These are phyloP conservation scores for Microtus agrestis DNA, from an alignment of 2,797 vertebrate genomes.

Conservation along the genomic window DNA sequence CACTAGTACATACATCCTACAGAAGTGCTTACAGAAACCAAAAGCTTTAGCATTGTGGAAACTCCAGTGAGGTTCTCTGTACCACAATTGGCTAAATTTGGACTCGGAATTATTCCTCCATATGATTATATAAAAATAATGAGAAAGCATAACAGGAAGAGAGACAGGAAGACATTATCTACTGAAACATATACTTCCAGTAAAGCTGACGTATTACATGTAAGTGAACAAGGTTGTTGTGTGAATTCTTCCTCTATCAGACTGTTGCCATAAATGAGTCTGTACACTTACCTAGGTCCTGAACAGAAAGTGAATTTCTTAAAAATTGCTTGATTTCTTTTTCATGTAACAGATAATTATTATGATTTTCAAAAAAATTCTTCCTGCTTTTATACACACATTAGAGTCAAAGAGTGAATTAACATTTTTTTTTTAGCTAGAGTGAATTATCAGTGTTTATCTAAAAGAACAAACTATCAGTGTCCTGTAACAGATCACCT, in stretches of 20 bases:
- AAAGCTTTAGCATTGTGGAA: neutral
- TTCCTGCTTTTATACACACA: neutral
- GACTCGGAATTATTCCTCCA: neutral
- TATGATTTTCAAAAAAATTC: neutral
- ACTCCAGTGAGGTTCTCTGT: neutral
- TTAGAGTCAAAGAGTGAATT: neutral
- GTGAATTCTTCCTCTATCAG: neutral
- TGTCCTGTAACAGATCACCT: neutral
- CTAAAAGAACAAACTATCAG: neutral
- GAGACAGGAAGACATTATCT: neutral
- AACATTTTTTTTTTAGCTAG: neutral
- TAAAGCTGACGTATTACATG: neutral
- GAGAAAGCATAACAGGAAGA: neutral
- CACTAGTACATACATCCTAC: neutral
- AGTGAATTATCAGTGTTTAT: neutral
- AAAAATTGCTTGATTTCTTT: neutral
- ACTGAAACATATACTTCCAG: neutral
- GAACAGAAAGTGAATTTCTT: neutral
- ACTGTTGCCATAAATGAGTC: neutral
- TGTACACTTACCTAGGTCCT: neutral
- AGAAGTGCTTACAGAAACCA: neutral
- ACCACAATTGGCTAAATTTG: neutral
- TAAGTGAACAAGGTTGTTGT: neutral
- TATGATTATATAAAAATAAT: neutral
- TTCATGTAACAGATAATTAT: neutral